phyloP scores from a whole-genome alignment of 2,797 vertebrate genomes.

The Sebastes hubbsi region DNA sequence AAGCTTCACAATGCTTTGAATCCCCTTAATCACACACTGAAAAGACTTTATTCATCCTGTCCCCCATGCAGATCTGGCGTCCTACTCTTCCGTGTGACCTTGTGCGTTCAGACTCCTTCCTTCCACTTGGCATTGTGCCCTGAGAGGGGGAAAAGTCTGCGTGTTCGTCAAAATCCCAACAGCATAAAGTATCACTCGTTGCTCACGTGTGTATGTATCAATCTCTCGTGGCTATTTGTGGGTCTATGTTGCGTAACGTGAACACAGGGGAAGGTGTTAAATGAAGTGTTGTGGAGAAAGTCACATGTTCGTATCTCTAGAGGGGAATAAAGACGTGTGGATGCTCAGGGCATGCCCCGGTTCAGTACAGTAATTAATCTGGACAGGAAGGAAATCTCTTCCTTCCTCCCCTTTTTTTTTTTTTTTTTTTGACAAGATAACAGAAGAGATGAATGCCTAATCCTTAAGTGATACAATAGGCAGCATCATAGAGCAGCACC shows the following conservation, averaged over 20 bases:
- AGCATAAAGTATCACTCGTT: constrained; percentile 15
- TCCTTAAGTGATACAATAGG: not conserved
- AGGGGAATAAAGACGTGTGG: constrained; percentile 29
- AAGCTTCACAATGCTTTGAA: constrained; percentile 40
- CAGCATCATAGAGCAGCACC: not conserved
- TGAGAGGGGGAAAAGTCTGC: constrained; percentile 12
- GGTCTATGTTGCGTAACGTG: constrained; percentile 54
- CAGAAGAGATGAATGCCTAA: not conserved
- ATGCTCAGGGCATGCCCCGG: constrained; percentile 18
- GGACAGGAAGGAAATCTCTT: constrained; percentile 4
- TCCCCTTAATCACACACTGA: constrained; percentile 41
- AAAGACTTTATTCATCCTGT: constrained; percentile 45
- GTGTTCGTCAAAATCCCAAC: not conserved
- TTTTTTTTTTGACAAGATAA: constrained; percentile 1
- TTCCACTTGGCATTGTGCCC: constrained; percentile 26
- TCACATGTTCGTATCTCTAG: constrained; percentile 53
- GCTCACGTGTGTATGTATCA: constrained; percentile 32
- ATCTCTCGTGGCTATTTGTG: constrained; percentile 59
- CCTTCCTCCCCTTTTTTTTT: not conserved
- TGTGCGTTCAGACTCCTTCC: constrained; percentile 41
- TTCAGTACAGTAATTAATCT: constrained; percentile 28
- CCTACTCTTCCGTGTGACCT: constrained; percentile 36
- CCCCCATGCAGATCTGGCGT: not conserved
- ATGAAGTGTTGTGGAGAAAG: constrained; percentile 60
- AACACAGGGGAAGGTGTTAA: constrained; percentile 68